Percentiles rank a stretch among this genome's conserved stretches.
phyloP scores from a whole-genome alignment of 2,888 invertebrate genomes.

The Diachrysia chrysitis region DNA sequence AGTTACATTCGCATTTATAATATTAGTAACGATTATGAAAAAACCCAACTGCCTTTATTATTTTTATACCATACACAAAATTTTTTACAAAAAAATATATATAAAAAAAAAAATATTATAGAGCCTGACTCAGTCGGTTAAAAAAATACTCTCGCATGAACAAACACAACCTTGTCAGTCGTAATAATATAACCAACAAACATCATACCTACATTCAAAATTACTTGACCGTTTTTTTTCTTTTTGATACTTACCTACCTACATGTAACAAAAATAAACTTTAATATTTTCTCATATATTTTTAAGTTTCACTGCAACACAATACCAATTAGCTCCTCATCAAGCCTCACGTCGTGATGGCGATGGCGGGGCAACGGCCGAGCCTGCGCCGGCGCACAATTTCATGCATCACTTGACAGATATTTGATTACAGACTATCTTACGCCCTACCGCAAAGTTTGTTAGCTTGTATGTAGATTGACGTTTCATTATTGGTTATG shows the following conservation, averaged over 20 bases:
- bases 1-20: too few relatives aligned
- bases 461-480: constrained; percentile 17
- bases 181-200: not conserved
- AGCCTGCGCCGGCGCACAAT: constrained; percentile 72
- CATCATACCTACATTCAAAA: not conserved
- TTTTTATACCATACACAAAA: too few relatives aligned
- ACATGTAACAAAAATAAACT: not conserved
- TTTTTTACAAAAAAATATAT: too few relatives aligned
- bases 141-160: too few relatives aligned
- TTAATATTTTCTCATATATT: not conserved
- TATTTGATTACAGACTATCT: constrained; percentile 79
- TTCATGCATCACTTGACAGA: constrained; percentile 84
- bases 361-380: constrained; percentile 75
- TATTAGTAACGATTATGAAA: too few relatives aligned
- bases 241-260: too few relatives aligned
- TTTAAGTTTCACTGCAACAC: constrained; percentile 9
- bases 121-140: too few relatives aligned
- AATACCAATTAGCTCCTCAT: constrained; percentile 52
- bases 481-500: constrained; percentile 11
- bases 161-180: not conserved
- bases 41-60: too few relatives aligned
- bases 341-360: constrained; percentile 63
- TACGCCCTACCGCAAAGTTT: constrained; percentile 67
- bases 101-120: too few relatives aligned
- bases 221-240: not conserved